A percentile compares a stretch with the other conserved stretches of the same genome.
phyloP scores from a whole-genome alignment of 2,797 vertebrate species.

The Brotogeris chrysoptera region DNA sequence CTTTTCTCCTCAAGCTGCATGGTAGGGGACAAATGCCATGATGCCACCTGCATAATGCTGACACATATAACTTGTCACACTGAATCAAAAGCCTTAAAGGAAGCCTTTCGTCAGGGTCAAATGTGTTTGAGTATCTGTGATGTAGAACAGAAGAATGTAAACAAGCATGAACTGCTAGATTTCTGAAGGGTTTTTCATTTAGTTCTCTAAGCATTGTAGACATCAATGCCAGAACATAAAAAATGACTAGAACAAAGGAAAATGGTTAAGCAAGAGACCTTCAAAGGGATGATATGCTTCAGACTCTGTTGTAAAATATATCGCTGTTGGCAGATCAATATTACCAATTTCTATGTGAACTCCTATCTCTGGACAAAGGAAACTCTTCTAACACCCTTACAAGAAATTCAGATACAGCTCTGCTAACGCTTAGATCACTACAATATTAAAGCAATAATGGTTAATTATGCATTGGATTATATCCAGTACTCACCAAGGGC shows the following conservation, averaged over 20 bases:
- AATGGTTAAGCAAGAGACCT: background rate
- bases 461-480: background rate
- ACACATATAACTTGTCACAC: background rate
- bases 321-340: constrained; percentile 9
- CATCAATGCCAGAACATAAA: constrained; percentile 4
- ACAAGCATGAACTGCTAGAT: background rate
- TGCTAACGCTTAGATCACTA: background rate
- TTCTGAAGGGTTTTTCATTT: background rate
- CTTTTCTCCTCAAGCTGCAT: background rate
- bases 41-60: background rate
- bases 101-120: constrained; percentile 19
- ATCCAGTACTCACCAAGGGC: background rate
- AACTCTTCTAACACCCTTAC: background rate
- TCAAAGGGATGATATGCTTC: background rate
- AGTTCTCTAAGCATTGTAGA: background rate
- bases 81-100: background rate
- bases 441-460: background rate
- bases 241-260: constrained; percentile 19
- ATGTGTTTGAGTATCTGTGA: background rate
- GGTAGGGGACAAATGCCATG: background rate
- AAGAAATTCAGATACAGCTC: background rate
- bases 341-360: background rate
- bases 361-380: background rate
- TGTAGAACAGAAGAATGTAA: constrained; percentile 9
- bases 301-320: background rate